Base-by-base conservation (phyloP, 2,888 invertebrate species). In the Rhamphomyia laevipes region DNA sequence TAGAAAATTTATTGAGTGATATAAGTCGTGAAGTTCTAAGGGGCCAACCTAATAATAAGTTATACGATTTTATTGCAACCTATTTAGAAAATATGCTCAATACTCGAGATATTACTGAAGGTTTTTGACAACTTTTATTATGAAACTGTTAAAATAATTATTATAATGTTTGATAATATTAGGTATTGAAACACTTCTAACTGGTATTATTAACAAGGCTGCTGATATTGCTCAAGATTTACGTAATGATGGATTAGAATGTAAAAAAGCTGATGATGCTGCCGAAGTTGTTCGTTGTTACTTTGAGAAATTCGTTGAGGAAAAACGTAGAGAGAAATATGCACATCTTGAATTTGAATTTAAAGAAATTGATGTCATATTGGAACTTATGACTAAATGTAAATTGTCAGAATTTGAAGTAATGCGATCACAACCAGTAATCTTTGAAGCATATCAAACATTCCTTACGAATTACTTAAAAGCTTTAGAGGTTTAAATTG, bases 21-120 rank as follows among this genome's bases (percentile, higher is more conserved):
- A 83, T 86, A 54, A 77, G 82, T 1, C 76, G 84, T 53, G 85
- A 86, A 71, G 84, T 85, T 3, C 63, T 86, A n/a, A 73, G 84
- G 54, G 73, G 73, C 13, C 80, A 84, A 59, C 86, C 86, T 0
- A 58, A 59, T 21, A 57, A 65, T 33, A 70, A 84, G 49, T 66
- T 82, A 3, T 79, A 78, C 63, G 68, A 73, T 47, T 86, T 83
- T 61, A 78, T 86, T 50, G 77, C 82, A 1, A 77, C 82, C 60
- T 86, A 86, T 62, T 66, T 83, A 31, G 77, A 81, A 53, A 76
- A 78, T 1, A 62, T 86, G 57, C 65, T 84, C 50, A 74, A 79
- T 13, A 78, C 81, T 0, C 73, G 84, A 27, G 82, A 84, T 37
- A 65, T 65, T 55, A 61, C 63, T 0, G 49, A 57, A 37, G 15